Conservation (phyloP, 2,113 vertebrate species). For the Lycocorax pyrrhopterus region DNA sequence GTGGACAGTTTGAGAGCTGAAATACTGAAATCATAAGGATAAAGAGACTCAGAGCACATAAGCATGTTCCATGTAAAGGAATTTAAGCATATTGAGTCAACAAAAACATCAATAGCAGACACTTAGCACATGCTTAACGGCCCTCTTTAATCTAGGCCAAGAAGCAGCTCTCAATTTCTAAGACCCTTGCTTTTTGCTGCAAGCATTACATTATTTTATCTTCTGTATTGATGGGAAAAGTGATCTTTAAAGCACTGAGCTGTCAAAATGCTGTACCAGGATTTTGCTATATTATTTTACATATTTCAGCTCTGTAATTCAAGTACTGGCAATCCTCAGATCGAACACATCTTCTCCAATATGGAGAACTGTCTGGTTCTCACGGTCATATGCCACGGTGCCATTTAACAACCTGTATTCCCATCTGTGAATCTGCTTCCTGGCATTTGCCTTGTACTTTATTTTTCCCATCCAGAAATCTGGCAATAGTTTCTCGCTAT, state of each 20-base stretch:
- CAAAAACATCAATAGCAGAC: background rate
- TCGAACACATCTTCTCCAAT: background rate
- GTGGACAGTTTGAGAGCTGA: background rate
- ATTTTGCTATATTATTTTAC: background rate
- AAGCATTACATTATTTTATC: background rate
- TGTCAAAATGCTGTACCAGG: background rate
- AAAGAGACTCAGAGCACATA: background rate
- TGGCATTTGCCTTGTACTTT: conserved; percentile 23
- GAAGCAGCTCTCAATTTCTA: background rate
- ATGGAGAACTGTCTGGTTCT: background rate
- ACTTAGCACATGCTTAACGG: background rate
- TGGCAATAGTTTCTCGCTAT: conserved; percentile 25
- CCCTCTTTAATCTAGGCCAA: background rate
- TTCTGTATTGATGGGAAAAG: background rate
- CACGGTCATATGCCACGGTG: background rate
- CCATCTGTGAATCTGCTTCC: conserved; percentile 23
- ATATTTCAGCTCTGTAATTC: background rate
- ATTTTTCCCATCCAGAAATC: conserved; percentile 4
- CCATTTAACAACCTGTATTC: conserved; percentile 14
- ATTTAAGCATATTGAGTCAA: background rate
- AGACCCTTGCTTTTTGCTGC: background rate
- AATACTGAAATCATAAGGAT: background rate
- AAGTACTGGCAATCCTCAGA: background rate
- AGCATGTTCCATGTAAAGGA: background rate
- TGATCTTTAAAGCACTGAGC: background rate